A percentile compares a stretch with the other conserved stretches of the same genome.
phyloP scores from a whole-genome alignment of 2,797 vertebrate genomes.

The Oreonectes daqikongensis region DNA sequence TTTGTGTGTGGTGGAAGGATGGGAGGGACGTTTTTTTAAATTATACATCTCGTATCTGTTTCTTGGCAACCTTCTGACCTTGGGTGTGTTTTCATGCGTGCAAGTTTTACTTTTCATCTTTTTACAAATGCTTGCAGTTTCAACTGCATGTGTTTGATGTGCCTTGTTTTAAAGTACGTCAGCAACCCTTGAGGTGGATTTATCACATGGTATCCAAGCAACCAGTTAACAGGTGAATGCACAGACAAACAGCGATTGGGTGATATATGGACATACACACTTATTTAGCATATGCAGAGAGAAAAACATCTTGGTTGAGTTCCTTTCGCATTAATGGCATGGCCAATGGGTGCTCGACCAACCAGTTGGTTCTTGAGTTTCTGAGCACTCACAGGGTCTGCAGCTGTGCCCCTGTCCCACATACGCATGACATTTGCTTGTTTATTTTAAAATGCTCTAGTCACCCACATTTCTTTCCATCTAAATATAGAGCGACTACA shows the following conservation, averaged over 20 bases:
- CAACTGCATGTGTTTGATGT: slow-evolving; percentile 16
- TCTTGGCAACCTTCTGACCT: slow-evolving; percentile 47
- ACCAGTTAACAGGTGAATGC: slow-evolving; percentile 38
- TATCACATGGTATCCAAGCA: slow-evolving; percentile 48
- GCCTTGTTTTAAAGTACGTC: not conserved
- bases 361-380: not conserved
- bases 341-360: not conserved
- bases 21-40: slow-evolving; percentile 41
- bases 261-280: not conserved
- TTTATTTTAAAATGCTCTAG: slow-evolving; percentile 41
- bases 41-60: slow-evolving; percentile 36
- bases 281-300: too few species aligned
- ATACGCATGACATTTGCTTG: slow-evolving; percentile 34
- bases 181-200: slow-evolving; percentile 28
- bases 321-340: not conserved
- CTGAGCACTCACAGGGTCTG: not conserved
- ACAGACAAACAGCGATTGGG: slow-evolving; percentile 1
- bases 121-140: slow-evolving; percentile 10
- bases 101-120: not conserved
- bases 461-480: slow-evolving; percentile 41
- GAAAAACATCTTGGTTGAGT: too few species aligned
- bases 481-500: slow-evolving; percentile 37
- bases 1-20: slow-evolving; percentile 45
- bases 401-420: slow-evolving; percentile 17
- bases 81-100: not conserved